A percentile compares a stretch with the other conserved stretches of the same genome.
phyloP scores from a whole-genome alignment of 2,113 vertebrate genomes.

The Pogona vitticeps region DNA sequence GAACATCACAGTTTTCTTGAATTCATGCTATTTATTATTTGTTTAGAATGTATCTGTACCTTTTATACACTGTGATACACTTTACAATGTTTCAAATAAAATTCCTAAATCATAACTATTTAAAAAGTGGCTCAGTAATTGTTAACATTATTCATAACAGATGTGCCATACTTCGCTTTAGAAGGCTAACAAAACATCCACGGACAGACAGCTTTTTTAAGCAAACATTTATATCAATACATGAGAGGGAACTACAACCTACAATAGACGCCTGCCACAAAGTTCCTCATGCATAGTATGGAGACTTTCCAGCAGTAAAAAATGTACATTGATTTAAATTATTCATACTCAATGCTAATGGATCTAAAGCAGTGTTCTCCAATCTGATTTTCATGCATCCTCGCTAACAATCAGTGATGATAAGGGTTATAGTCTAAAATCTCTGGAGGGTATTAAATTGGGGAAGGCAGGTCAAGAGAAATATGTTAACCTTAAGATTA shows the following conservation, averaged over 20 bases:
- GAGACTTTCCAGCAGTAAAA: not conserved
- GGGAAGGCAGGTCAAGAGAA: no score
- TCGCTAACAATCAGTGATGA: no score
- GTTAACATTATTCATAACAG: not conserved
- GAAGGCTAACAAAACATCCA: not conserved
- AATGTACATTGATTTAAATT: not conserved
- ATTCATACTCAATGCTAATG: no score
- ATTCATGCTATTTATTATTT: not conserved
- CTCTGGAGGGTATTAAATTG: no score
- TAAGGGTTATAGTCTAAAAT: no score
- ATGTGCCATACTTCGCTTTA: not conserved
- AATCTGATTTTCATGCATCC: not conserved
- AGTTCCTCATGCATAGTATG: not conserved
- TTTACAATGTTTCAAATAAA: constrained; percentile 9
- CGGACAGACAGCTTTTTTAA: not conserved
- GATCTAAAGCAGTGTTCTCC: not conserved
- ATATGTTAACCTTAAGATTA: no score
- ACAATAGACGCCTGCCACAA: not conserved
- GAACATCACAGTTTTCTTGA: not conserved
- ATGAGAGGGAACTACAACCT: not conserved
- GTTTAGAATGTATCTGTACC: not conserved
- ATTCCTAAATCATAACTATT: not conserved
- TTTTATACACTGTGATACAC: not conserved
- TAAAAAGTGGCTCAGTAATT: not conserved
- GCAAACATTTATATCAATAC: not conserved